phyloP scores from a whole-genome alignment of 1,140 invertebrate genomes.

The Chironomus striatipennis region DNA sequence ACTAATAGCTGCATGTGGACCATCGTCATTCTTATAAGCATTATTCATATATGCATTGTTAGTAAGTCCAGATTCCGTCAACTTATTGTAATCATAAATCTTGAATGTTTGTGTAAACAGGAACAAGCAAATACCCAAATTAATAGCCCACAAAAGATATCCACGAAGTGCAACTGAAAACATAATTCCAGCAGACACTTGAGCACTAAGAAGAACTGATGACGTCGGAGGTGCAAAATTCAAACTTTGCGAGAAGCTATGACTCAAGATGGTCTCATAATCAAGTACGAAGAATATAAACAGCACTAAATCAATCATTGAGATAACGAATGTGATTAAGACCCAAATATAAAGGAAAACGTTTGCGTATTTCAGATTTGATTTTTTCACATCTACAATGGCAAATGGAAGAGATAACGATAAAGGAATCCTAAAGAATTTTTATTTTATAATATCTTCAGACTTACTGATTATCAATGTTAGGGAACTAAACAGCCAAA shows the following conservation, averaged over 20 bases:
- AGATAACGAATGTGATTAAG: slow-evolving; percentile 31
- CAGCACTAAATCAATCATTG: slow-evolving; percentile 35
- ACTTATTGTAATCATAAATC: slow-evolving; percentile 27
- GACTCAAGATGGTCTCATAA: slow-evolving; percentile 30
- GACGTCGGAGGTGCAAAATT: slow-evolving; percentile 28
- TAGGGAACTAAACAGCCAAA: slow-evolving; percentile 27
- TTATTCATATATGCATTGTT: background rate
- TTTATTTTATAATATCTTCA: background rate
- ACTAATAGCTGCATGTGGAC: background rate
- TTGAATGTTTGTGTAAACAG: slow-evolving; percentile 29
- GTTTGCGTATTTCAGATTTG: slow-evolving; percentile 5
- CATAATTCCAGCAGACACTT: slow-evolving; percentile 34
- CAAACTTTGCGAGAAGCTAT: slow-evolving; percentile 29
- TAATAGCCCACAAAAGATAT: slow-evolving; percentile 36
- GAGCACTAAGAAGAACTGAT: slow-evolving; percentile 31
- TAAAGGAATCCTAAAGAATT: background rate
- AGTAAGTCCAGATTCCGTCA: background rate
- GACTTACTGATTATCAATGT: slow-evolving; percentile 26
- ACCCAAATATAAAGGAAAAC: slow-evolving; percentile 30
- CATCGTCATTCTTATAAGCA: background rate
- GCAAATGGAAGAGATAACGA: background rate
- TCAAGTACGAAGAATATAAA: slow-evolving; percentile 37
- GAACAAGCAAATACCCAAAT: slow-evolving; percentile 32
- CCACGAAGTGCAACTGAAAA: slow-evolving; percentile 39
- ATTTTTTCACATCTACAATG: slow-evolving; percentile 18